Percentiles rank a stretch among this genome's conserved stretches.
These are phyloP conservation scores for Phalera bucephala DNA, from an alignment of 2,888 invertebrate species.

Conservation along the genomic window DNA sequence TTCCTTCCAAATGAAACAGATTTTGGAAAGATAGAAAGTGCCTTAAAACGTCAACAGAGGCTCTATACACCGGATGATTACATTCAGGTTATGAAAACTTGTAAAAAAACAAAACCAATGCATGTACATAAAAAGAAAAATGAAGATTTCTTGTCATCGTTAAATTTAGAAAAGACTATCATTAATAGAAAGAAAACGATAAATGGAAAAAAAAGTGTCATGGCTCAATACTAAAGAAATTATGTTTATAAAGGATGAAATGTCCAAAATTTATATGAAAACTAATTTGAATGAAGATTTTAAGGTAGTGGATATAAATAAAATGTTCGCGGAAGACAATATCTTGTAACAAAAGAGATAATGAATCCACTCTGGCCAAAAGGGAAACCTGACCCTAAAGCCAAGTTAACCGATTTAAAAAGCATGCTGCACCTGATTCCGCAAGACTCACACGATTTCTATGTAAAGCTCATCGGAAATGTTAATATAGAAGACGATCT, in stretches of 20 bases:
- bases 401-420: slow-evolving; percentile 12
- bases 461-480: slow-evolving; percentile 9
- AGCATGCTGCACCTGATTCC: slow-evolving; percentile 14
- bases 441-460: slow-evolving; percentile 13
- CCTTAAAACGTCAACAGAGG: slow-evolving; percentile 11
- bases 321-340: neutral
- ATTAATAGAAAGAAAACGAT: slow-evolving; percentile 6
- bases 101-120: slow-evolving; percentile 10
- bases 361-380: slow-evolving; percentile 10
- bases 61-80: slow-evolving; percentile 13
- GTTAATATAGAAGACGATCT: slow-evolving; percentile 7
- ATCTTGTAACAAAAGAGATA: slow-evolving; percentile 3
- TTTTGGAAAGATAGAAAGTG: slow-evolving; percentile 14
- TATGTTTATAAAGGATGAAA: slow-evolving; percentile 6
- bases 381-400: slow-evolving; percentile 12
- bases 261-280: slow-evolving; percentile 5
- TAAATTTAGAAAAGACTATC: slow-evolving; percentile 7
- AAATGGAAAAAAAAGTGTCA: slow-evolving; percentile 5
- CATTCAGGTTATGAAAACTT: slow-evolving; percentile 9
- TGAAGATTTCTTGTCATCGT: slow-evolving; percentile 5
- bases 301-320: slow-evolving; percentile 3
- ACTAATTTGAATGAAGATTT: no score
- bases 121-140: slow-evolving; percentile 5
- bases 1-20: slow-evolving; percentile 17
- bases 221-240: slow-evolving; percentile 13